phyloP scores from a whole-genome alignment of 2,888 invertebrate species.

The Anticlea derivata region DNA sequence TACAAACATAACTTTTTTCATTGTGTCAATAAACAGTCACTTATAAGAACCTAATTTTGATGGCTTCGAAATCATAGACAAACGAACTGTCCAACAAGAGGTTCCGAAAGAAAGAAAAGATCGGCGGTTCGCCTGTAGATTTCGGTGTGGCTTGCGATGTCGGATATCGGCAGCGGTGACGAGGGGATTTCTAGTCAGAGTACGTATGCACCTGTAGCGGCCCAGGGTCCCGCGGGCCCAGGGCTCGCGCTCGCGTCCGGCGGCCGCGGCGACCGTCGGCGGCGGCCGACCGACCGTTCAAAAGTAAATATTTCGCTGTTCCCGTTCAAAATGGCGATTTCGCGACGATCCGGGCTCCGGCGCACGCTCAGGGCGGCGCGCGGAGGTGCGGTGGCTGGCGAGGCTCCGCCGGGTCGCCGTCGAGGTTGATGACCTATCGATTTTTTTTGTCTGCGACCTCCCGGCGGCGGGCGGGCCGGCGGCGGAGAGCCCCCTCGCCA shows the following conservation, averaged over 20 bases:
- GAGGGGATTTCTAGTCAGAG: slow-evolving; percentile 91
- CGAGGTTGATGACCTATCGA: slow-evolving; percentile 83
- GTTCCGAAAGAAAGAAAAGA: slow-evolving; percentile 62
- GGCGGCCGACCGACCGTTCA: slow-evolving; percentile 62
- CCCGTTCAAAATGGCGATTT: slow-evolving; percentile 83
- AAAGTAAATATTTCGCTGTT: slow-evolving; percentile 83
- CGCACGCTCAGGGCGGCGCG: slow-evolving; percentile 42
- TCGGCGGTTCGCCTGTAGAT: slow-evolving; percentile 79
- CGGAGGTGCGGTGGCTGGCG: slow-evolving; percentile 58
- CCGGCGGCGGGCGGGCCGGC: slow-evolving; percentile 69
- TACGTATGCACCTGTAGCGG: slow-evolving; percentile 82
- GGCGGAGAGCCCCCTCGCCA: slow-evolving; percentile 47
- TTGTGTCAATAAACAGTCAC: slow-evolving; percentile 24
- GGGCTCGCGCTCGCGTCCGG: slow-evolving; percentile 51
- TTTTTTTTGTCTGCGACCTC: slow-evolving; percentile 82
- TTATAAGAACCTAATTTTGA: slow-evolving; percentile 63
- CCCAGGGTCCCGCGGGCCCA: slow-evolving; percentile 43
- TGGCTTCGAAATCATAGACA: slow-evolving; percentile 73
- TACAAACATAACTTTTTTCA: neutral
- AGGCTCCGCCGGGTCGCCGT: slow-evolving; percentile 67
- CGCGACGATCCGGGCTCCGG: slow-evolving; percentile 54
- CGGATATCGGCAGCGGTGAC: slow-evolving; percentile 92
- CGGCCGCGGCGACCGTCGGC: slow-evolving; percentile 53
- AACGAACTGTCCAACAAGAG: slow-evolving; percentile 61
- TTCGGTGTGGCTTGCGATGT: slow-evolving; percentile 86